These are phyloP conservation scores for Mobula birostris DNA, from an alignment of 2,113 vertebrate species.

Conservation along the genomic window DNA sequence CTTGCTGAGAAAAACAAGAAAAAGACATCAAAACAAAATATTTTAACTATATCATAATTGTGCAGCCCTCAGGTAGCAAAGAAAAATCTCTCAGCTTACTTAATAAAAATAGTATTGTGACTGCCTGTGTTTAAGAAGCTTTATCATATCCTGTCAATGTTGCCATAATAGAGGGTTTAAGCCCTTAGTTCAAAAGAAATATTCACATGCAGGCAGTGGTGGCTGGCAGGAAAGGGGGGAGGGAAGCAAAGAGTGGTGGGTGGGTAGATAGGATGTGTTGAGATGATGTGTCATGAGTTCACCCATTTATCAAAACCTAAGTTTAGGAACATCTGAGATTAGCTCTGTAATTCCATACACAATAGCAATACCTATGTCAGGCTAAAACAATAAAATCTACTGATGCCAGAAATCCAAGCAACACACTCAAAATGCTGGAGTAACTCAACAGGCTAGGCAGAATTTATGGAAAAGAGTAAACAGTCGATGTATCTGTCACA, in stretches of 20 bases:
- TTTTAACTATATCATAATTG: conserved; percentile 21
- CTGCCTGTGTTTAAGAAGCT: conserved; percentile 13
- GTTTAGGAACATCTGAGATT: not conserved
- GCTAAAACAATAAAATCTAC: no score
- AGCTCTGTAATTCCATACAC: not conserved
- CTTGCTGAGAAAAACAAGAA: conserved; percentile 8
- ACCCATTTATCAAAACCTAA: no score
- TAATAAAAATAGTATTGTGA: conserved; percentile 1
- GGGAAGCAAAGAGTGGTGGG: no score
- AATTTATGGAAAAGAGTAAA: no score
- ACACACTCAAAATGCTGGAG: no score
- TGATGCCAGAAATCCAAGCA: no score
- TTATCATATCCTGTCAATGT: not conserved
- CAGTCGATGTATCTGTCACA: no score
- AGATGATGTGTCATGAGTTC: not conserved
- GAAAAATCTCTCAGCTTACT: not conserved
- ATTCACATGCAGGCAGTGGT: no score
- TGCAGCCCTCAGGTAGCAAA: not conserved
- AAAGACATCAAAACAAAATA: conserved; percentile 11
- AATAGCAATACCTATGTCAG: no score
- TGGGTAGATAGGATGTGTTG: not conserved
- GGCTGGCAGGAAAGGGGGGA: no score
- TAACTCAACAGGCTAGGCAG: no score
- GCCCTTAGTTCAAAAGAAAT: not conserved
- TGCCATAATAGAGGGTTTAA: not conserved